These are phyloP conservation scores for Ptiloglossa arizonensis DNA, from an alignment of 1,140 invertebrate genomes.

Conservation along the genomic window DNA sequence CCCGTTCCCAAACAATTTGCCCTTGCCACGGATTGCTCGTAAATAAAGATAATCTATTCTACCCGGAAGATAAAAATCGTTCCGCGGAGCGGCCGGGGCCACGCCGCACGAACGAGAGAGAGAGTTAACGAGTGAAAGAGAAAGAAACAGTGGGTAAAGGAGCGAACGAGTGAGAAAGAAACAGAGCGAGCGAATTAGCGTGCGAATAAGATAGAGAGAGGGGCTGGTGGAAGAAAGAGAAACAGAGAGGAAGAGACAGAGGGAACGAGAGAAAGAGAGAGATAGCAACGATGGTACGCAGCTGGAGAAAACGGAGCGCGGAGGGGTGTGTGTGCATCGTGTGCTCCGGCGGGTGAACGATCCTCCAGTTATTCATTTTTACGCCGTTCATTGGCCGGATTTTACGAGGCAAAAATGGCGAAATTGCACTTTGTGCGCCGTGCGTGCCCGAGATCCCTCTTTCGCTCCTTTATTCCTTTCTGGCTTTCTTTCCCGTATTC, in stretches of 20 bases:
- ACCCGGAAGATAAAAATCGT: slow-evolving; percentile 81
- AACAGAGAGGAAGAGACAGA: too few species aligned
- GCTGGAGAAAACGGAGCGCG: slow-evolving; percentile 33
- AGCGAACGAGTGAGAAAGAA: slow-evolving; percentile 11
- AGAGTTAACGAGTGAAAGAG: too few species aligned
- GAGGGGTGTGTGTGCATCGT: slow-evolving; percentile 12
- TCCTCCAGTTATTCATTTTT: slow-evolving; percentile 80
- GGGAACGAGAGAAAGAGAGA: slow-evolving; percentile 21
- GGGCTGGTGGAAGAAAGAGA: too few species aligned
- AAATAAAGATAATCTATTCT: slow-evolving; percentile 83
- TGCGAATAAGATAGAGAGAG: slow-evolving; percentile 18
- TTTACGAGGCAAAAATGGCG: slow-evolving; percentile 81
- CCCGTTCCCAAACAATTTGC: slow-evolving; percentile 80
- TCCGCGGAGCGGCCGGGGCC: slow-evolving; percentile 15
- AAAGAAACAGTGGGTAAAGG: too few species aligned
- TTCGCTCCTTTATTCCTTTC: slow-evolving; percentile 38
- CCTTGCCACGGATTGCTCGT: slow-evolving; percentile 79
- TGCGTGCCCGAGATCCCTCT: slow-evolving; percentile 39
- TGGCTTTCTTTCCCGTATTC: slow-evolving; percentile 29
- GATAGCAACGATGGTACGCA: neutral
- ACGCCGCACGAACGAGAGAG: slow-evolving; percentile 1
- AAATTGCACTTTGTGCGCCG: slow-evolving; percentile 79
- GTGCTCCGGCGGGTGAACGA: slow-evolving; percentile 71
- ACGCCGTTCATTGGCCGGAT: slow-evolving; percentile 78
- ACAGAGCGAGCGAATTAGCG: too few species aligned